Percentiles rank a stretch among this genome's conserved stretches.
Conservation (phyloP, 2,797 vertebrate species). For the Tachyglossus aculeatus region DNA sequence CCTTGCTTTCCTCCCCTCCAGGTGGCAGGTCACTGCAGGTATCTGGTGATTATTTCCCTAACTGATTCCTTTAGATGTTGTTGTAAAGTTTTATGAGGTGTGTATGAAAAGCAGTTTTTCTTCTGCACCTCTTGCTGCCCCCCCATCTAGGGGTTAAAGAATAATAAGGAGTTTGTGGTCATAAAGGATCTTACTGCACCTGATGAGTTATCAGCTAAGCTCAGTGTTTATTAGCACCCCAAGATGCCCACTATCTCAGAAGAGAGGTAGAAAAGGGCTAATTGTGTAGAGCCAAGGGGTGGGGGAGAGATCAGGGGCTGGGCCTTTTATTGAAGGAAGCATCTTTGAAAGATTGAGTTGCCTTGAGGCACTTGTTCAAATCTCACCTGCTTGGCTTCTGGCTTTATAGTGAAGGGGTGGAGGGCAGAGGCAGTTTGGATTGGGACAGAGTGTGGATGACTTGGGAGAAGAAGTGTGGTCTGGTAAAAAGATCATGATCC, state of each 20-base stretch:
- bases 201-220: background rate
- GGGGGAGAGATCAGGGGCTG: accelerated
- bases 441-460: too few relatives aligned
- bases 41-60: background rate
- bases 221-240: background rate
- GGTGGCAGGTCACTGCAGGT: background rate
- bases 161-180: background rate
- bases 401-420: background rate
- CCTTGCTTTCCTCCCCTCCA: background rate
- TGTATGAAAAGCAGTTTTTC: background rate
- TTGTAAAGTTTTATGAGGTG: background rate
- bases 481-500: too few relatives aligned
- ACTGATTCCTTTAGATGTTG: background rate
- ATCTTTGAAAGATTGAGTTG: too few relatives aligned
- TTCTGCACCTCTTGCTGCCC: background rate
- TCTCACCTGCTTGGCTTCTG: accelerated
- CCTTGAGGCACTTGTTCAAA: too few relatives aligned
- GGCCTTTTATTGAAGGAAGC: too few relatives aligned
- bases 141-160: too few relatives aligned
- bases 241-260: background rate
- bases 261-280: background rate
- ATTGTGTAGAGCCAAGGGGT: background rate
- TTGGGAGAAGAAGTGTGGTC: too few relatives aligned
- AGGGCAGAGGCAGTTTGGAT: too few relatives aligned
- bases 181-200: background rate